Percentiles rank a stretch among this genome's conserved stretches.
Conservation (phyloP, 2,113 vertebrate species). For the Thomomys bottae region DNA sequence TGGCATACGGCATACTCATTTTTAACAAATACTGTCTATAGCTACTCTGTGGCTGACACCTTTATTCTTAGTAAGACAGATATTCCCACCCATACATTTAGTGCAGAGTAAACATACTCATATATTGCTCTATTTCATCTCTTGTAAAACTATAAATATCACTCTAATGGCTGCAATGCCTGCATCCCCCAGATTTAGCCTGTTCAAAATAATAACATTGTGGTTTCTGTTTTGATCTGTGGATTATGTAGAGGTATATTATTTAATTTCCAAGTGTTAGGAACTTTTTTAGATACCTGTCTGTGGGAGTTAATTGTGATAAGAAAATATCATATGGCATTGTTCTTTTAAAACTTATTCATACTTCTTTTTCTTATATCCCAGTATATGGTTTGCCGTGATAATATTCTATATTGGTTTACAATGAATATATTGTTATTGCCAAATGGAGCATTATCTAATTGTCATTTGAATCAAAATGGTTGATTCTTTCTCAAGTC, state of each 20-base stretch:
- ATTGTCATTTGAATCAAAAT: neutral
- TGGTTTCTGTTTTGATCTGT: no score
- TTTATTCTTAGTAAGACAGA: neutral
- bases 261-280: neutral
- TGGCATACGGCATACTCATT: no score
- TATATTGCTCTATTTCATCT: no score
- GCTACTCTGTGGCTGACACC: neutral
- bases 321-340: slow-evolving; percentile 3
- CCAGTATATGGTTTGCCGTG: neutral
- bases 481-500: neutral
- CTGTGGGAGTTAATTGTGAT: slow-evolving; percentile 12
- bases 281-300: neutral
- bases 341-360: slow-evolving; percentile 26
- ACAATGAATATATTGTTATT: neutral
- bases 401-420: neutral
- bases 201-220: no score
- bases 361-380: neutral
- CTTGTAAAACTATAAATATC: no score
- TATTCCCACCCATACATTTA: neutral
- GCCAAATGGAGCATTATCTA: neutral
- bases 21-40: neutral
- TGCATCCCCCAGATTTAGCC: no score
- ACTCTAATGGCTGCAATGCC: no score
- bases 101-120: neutral
- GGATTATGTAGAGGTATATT: no score